Conservation (phyloP, 2,888 invertebrate species). For the Apantesis nais region DNA sequence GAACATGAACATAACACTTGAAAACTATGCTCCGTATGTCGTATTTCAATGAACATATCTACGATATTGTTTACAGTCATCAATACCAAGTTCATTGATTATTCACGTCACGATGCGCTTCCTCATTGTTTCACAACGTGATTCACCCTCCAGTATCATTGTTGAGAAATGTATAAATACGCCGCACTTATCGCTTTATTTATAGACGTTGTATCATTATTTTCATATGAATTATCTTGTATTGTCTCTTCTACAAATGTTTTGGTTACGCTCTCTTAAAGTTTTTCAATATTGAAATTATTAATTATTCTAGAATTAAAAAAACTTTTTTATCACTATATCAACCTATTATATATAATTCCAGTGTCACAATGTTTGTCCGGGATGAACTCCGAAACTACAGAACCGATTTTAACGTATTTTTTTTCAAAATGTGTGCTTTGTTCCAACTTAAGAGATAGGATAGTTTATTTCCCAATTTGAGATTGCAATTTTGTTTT, state of each 20-base stretch:
- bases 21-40: background rate
- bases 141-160: slow-evolving; percentile 55
- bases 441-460: no score
- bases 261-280: background rate
- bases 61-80: slow-evolving; percentile 42
- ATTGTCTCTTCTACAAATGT: slow-evolving; percentile 8
- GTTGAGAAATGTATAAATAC: slow-evolving; percentile 41
- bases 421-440: no score
- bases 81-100: slow-evolving; percentile 54
- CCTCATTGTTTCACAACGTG: slow-evolving; percentile 66
- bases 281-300: background rate
- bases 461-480: no score
- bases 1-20: background rate
- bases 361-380: no score
- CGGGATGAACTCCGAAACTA: no score
- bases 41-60: slow-evolving; percentile 10
- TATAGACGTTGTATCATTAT: slow-evolving; percentile 42
- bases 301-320: background rate
- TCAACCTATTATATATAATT: no score
- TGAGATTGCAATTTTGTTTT: no score
- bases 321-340: no score
- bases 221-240: slow-evolving; percentile 26
- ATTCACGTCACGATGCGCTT: slow-evolving; percentile 62
- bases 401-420: no score
- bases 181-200: slow-evolving; percentile 31